Conservation (phyloP, 1,140 invertebrate species). For the Pogonomyrmex californicus region DNA sequence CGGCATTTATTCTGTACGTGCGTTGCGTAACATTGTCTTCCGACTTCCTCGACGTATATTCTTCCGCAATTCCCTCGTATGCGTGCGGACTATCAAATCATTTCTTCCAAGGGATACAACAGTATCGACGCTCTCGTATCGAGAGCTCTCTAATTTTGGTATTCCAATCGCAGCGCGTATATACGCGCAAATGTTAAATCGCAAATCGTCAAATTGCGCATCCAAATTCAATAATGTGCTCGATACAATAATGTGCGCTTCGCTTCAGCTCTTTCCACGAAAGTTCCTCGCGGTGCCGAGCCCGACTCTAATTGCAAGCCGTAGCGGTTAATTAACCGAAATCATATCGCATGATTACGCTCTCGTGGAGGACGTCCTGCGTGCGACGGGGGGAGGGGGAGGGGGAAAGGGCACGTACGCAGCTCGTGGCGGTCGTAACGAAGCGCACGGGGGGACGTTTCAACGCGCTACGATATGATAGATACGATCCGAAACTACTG, state of each 20-base stretch:
- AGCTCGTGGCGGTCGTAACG: neutral
- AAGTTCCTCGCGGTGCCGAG: neutral
- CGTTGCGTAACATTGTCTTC: slow-evolving; percentile 2
- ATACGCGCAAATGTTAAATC: neutral
- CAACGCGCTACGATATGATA: slow-evolving; percentile 37
- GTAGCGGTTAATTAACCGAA: slow-evolving; percentile 25
- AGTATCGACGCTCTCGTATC: neutral
- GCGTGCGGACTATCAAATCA: neutral
- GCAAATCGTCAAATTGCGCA: neutral
- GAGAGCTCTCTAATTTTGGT: neutral
- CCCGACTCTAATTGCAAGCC: slow-evolving; percentile 20
- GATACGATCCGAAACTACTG: slow-evolving; percentile 66
- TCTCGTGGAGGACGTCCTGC: neutral
- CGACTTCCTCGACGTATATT: slow-evolving; percentile 13
- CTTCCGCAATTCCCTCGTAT: slow-evolving; percentile 16
- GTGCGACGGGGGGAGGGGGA: neutral
- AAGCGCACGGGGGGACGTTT: slow-evolving; percentile 2
- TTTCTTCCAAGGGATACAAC: neutral
- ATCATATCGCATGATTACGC: neutral
- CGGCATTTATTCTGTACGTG: neutral
- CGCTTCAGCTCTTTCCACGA: neutral
- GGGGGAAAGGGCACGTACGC: neutral
- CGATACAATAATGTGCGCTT: neutral
- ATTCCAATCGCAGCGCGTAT: neutral
- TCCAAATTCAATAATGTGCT: slow-evolving; percentile 16